Evolutionary conservation across 2,888 invertebrate genomes (phyloP).

Genomic region (Aproaerema taeniolella): DNA sequence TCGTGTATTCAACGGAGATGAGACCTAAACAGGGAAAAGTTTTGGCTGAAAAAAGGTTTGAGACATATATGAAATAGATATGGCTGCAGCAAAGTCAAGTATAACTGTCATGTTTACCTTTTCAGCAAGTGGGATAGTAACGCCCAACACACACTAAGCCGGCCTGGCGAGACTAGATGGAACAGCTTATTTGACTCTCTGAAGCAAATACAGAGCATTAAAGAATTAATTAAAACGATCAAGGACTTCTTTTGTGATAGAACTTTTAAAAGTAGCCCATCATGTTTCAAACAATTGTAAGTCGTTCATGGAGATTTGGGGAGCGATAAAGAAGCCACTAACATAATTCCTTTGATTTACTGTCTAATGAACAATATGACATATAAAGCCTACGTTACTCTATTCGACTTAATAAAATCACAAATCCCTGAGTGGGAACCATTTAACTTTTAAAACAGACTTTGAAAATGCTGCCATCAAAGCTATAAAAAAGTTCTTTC

Average conservation of each 20-base stretch:
- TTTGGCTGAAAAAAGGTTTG: no score
- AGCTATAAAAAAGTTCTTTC: slow-evolving; percentile 12
- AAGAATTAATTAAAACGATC: slow-evolving; percentile 8
- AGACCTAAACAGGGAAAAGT: no score
- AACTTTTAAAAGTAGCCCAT: slow-evolving; percentile 15
- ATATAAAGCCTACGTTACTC: slow-evolving; percentile 6
- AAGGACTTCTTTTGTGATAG: slow-evolving; percentile 13
- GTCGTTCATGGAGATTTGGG: slow-evolving; percentile 15
- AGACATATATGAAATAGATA: no score
- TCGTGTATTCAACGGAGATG: no score
- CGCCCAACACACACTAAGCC: no score
- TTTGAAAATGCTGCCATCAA: slow-evolving; percentile 12
- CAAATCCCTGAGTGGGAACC: slow-evolving; percentile 7
- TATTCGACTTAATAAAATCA: slow-evolving; percentile 11
- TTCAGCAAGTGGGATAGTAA: no score
- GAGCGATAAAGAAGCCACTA: slow-evolving; percentile 8
- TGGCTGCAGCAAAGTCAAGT: no score
- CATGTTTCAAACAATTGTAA: slow-evolving; percentile 13
- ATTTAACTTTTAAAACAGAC: slow-evolving; percentile 11
- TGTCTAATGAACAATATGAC: slow-evolving; percentile 2
- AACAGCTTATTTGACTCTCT: no score
- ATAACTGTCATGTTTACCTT: no score
- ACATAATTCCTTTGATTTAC: slow-evolving; percentile 10
- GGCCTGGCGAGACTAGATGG: no score
- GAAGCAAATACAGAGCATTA: no score